Evolutionary conservation across 35 echinoderm and acorn worm species (phyloP).

Genomic region (Acanthaster planci): DNA sequence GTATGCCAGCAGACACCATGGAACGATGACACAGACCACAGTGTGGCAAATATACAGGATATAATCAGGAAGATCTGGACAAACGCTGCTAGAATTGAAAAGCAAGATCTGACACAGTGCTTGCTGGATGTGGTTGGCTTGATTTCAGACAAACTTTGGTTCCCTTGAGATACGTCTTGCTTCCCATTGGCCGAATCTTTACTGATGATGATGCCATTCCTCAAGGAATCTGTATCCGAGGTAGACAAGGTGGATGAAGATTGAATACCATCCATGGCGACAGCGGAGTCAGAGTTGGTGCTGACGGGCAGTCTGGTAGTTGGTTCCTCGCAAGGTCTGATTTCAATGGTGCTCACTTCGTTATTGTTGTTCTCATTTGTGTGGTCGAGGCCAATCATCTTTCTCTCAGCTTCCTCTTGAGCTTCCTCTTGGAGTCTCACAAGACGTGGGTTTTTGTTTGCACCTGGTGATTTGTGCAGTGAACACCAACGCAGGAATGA

Average conservation of each 20-base stretch:
- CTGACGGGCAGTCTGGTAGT: neutral
- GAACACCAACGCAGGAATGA: neutral
- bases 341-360: neutral
- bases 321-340: neutral
- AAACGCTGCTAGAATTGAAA: neutral
- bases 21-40: neutral
- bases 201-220: no score
- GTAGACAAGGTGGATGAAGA: no score
- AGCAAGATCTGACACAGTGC: neutral
- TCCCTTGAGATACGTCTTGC: no score
- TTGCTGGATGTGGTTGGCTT: neutral
- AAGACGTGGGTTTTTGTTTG: neutral
- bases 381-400: no score
- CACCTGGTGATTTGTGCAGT: neutral
- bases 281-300: no score
- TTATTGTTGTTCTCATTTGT: conserved; percentile 12
- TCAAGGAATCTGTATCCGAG: no score
- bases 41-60: neutral
- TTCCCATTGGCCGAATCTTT: no score
- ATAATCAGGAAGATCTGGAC: neutral
- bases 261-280: no score
- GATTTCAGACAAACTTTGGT: no score
- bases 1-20: conserved; percentile 2
- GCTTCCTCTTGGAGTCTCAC: neutral
- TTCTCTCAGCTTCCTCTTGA: no score